Base-by-base conservation (phyloP, 2,797 vertebrate species). In the Dermochelys coriacea region DNA sequence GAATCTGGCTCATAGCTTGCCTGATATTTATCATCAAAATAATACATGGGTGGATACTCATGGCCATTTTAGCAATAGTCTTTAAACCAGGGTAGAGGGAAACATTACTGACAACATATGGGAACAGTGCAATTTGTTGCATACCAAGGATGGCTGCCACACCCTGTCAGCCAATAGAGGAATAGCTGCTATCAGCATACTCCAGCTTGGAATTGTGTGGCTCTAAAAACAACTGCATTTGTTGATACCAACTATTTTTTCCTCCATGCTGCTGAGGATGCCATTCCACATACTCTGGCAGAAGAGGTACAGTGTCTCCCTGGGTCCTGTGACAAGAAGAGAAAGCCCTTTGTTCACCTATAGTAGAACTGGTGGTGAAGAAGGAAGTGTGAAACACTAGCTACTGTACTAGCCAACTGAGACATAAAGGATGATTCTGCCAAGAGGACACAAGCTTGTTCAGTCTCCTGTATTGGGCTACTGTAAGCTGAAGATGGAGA, bases 241-340 rank as follows among this genome's bases (percentile, higher is more conserved):
- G 93, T 87, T 95, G 94, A 87, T 94, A 94, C 81, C 90, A 94
- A 90, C 27, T 75, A 92, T 88, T 87, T 1, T 51, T 93, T 97
- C 91, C 93, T 93, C 68, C 86, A 91, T 95, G 51, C 88, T 94
- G 95, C 91, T 96, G 96, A 95, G 95, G 83, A 85, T 84, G 93
- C 93, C 37, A 23, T 90, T 93, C 93, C 71, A 34, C 3, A 75
- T 85, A n/a, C 47, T 89, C 55, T 96, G 94, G 91, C 94, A 96
- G 82, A 92, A 95, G 89, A 90, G 91, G 51, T 93, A 91, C 87
- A 97, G 94, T 97, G 92, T 93, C 94, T 94, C 92, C 50, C 82
- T 79, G 1, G 80, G 12, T 77, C 94, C 88, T 86, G 31, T 86
- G 96, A 90, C 83, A 93, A 95, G 77, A 57, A 80, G 92, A 96